Evolutionary conservation across 64 coral and sea anemone species (phyloP).

Genomic region (Montipora efflorescens): DNA sequence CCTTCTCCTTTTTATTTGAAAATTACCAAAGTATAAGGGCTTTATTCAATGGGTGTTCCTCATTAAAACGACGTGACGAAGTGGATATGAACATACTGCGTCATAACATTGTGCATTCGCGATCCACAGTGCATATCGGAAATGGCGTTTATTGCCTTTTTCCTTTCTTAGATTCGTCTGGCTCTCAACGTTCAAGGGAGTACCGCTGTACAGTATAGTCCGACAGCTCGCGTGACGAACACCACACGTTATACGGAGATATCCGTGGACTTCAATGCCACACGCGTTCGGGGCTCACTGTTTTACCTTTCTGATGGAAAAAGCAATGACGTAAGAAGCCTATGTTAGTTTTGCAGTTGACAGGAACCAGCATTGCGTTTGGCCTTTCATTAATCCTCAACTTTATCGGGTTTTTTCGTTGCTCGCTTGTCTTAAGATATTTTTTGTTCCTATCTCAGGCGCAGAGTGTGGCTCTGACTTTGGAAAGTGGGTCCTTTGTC

Average conservation of each 20-base stretch:
- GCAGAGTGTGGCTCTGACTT: constrained; percentile 52
- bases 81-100: too few relatives aligned
- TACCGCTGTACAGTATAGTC: constrained; percentile 77
- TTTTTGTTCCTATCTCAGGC: constrained; percentile 4
- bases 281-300: constrained; percentile 64
- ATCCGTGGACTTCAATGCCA: constrained; percentile 84
- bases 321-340: constrained; percentile 56
- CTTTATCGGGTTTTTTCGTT: too few relatives aligned
- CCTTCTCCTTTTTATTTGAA: too few relatives aligned
- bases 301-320: constrained; percentile 77
- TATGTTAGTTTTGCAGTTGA: background rate
- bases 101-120: too few relatives aligned
- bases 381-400: too few relatives aligned
- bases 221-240: constrained; percentile 58
- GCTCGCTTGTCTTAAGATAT: background rate
- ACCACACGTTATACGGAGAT: constrained; percentile 79
- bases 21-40: too few relatives aligned
- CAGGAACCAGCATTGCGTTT: too few relatives aligned
- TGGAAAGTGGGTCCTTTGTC: constrained; percentile 64
- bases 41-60: too few relatives aligned
- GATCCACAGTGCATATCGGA: too few relatives aligned
- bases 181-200: constrained; percentile 86
- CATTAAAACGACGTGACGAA: too few relatives aligned
- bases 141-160: background rate
- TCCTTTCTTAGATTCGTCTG: constrained; percentile 75